Evolutionary conservation across 2,797 vertebrate genomes (phyloP).

Genomic region (Aquila chrysaetos): DNA sequence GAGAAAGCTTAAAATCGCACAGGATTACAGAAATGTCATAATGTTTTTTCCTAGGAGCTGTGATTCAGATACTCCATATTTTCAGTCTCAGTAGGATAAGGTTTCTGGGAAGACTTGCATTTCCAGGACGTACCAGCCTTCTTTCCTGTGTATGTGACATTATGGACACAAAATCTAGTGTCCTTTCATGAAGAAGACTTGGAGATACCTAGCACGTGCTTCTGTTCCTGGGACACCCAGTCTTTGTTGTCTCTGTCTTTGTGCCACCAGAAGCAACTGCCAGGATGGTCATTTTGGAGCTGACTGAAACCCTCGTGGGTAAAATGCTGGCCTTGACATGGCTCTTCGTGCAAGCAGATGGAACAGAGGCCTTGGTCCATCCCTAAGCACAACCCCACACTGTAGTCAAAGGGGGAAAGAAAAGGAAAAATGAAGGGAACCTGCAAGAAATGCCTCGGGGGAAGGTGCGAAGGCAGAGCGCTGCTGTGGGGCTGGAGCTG

Average conservation of each 20-base stretch:
- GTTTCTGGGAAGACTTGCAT: background rate
- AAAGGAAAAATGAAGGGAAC: background rate
- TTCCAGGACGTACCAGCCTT: background rate
- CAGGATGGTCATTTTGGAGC: background rate
- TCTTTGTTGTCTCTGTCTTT: background rate
- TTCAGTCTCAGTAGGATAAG: background rate
- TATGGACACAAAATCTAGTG: background rate
- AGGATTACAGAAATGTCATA: background rate
- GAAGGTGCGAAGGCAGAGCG: background rate
- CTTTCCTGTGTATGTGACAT: background rate
- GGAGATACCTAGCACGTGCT: background rate
- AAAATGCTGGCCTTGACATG: background rate
- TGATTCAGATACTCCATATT: background rate
- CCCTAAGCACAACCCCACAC: background rate
- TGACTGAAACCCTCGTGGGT: background rate
- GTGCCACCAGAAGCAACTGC: background rate
- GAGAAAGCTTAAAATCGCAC: background rate
- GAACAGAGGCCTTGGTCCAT: background rate
- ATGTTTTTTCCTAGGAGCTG: background rate
- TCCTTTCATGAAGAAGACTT: background rate
- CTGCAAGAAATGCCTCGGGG: background rate
- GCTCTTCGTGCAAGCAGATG: background rate
- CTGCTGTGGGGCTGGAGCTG: background rate
- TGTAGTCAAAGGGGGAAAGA: background rate
- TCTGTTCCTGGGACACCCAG: background rate